Base-by-base conservation (phyloP, 2,888 invertebrate species). In the Cosmorhoe ocellata region DNA sequence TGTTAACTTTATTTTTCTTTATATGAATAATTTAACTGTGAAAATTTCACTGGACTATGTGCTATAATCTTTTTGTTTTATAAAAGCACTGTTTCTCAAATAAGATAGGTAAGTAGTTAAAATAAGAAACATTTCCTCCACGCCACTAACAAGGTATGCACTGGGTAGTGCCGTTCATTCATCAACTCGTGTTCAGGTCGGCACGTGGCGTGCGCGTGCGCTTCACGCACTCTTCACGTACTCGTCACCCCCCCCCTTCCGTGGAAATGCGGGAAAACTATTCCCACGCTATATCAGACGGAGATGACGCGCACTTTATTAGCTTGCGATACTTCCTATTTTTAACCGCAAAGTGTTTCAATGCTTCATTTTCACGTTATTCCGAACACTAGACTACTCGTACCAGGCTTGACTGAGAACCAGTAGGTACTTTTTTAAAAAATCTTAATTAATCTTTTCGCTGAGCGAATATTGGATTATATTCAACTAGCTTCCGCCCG, bases 141-240 rank as follows among this genome's bases (percentile, higher is more conserved):
- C 8, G 14, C 32, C 38, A 43, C 30, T 39, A 44, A 31, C 12
- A 37, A 31, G 33, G 49, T 34, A 36, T 54, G 48, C 33, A 48
- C 50, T 48, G 28, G 38, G 52, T 48, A 48, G 54, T 62, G 10
- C 11, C 36, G 12, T 65, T 71, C 72, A 75, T 71, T 64, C 59
- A 64, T 47, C 24, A 7, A 24, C 24, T 24, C 51, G 49, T 56
- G 59, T 55, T 59, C 60, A 59, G 58, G 56, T 51, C 64, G 59
- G 48, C 49, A 51, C 81, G 87, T 68, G 76, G 8, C 2, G 1
- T n/a, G 53, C 71, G 71, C 82, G 76, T 83, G 85, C 60, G 48
- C 33, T 27, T 51, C 72, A 60, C 52, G 61, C 56, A 42, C 18
- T 18, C 53, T 56, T 18, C 62, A 56, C 60, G 54, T 47, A 26